These are phyloP conservation scores for Loxodonta africana DNA, from an alignment of 2,113 vertebrate species.

Conservation along the genomic window DNA sequence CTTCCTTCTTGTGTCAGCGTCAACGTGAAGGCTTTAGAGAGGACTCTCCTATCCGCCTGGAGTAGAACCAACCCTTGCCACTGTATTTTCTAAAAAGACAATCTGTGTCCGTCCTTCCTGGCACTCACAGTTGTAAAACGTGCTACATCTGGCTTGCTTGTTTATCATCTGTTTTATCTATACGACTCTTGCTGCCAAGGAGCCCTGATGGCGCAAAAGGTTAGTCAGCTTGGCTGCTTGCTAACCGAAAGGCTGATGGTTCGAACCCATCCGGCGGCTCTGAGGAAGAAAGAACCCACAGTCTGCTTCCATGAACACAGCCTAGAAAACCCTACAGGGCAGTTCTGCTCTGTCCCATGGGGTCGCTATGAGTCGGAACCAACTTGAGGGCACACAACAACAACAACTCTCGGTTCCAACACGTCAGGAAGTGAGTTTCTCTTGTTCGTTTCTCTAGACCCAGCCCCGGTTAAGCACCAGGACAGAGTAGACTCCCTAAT, in stretches of 20 bases:
- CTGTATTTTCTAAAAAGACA: not conserved
- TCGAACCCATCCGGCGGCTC: too few relatives aligned
- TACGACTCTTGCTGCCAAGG: too few relatives aligned
- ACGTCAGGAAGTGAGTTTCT: too few relatives aligned
- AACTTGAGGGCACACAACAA: not conserved
- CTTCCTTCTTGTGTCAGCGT: not conserved
- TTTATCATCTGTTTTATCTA: not conserved
- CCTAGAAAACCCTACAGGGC: not conserved
- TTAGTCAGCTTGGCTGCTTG: too few relatives aligned
- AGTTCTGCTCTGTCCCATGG: not conserved
- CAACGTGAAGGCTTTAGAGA: not conserved
- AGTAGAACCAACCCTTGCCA: rapidly evolving
- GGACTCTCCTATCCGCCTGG: too few relatives aligned
- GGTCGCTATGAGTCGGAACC: not conserved
- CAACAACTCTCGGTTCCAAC: too few relatives aligned
- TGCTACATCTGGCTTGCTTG: not conserved
- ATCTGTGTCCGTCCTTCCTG: too few relatives aligned
- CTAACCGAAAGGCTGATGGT: too few relatives aligned
- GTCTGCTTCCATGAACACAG: too few relatives aligned
- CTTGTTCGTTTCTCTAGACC: too few relatives aligned
- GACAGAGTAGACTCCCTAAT: not conserved
- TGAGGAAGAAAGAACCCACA: too few relatives aligned
- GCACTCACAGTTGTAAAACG: not conserved
- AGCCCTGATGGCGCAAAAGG: too few relatives aligned
- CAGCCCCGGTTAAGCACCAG: not conserved